Evolutionary conservation across 2,888 invertebrate species (phyloP), one percentile per base, ranked within the genome.

Genomic region (Ypsolopha sequella): DNA sequence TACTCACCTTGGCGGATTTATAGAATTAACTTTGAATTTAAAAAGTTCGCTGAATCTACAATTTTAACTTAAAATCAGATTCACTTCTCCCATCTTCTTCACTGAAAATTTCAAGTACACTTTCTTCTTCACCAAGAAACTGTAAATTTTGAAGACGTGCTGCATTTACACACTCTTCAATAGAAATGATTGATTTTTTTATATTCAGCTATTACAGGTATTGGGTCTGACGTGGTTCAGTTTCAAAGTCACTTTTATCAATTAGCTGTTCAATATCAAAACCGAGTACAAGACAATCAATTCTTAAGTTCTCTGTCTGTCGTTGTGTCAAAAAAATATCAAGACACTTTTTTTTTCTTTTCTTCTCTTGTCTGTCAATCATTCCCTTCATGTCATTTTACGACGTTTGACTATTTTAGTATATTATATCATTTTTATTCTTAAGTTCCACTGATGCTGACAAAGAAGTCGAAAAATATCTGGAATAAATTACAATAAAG

Each of bases 191-290:
- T 65, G 76, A 80, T 78, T 74, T 70, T n/a, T 56, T 60, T 57
- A 60, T 67, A 69, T 7, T 9, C 43, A 9, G 13, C 35, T 24
- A 44, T 14, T 36, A 36, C 35, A 43, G 44, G 43, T 41, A 36
- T 11, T 7, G 34, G 6, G 6, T 44, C 14, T 80, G 79, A 81
- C 82, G 82, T 81, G 77, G 73, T 60, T 56, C 60, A 56, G 64
- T 76, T 69, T 72, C 70, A 67, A 68, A 76, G 70, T 70, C 64
- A 63, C 55, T 54, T 57, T 52, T 56, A 54, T 66, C 68, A 74
- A 73, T 76, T 24, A 4, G 2, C 24, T 24, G 24, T 24, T 24
- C 24, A 24, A 24, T 24, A 24, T 24, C 24, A 24, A 24, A 24
- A 24, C 24, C 4, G 4, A 24, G 24, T 24, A 24, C 24, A 3